Evolutionary conservation across 2,797 vertebrate species (phyloP), one percentile per base, ranked within the genome.

Genomic region (Neoniphon sammara): DNA sequence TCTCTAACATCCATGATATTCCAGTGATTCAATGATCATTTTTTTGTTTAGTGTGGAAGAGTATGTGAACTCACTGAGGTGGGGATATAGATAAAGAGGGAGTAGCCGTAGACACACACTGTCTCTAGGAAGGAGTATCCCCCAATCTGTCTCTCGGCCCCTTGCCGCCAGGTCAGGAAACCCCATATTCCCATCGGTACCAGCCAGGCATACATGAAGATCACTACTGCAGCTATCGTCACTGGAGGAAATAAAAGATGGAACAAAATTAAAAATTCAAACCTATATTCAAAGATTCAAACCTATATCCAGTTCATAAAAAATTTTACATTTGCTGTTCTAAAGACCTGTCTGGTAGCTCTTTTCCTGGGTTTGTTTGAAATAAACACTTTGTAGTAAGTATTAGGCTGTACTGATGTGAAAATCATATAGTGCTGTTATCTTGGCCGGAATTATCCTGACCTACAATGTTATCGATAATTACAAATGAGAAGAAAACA

Each of bases 131-230:
- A 95, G 23, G 95, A 94, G 67, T 96, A 96, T 1, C 92, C 86
- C 17, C 91, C 92, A 2, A 89, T 52, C 58, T 88, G 93, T 55
- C 93, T 87, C 69, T 91, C 93, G 0, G 82, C 1, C 0, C 92
- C 91, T 75, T 94, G 93, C 21, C 95, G 89, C 96, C 96, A 97
- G 47, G 88, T 94, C 62, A 97, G 86, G 81, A 96, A 96, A 2
- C 93, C 96, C 96, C 96, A 97, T n/a, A 97, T 74, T 0, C 77
- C 92, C 21, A 96, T 73, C 0, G 96, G 96, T 36, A 96, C 96
- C 69, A 97, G 90, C 96, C 95, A 95, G 0, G 96, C 94, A 0
- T 97, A 97, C 79, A 95, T 81, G 90, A 96, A 97, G 85, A 97
- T 94, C 15, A 93, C 84, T 0, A 94, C 53, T 0, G 94, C 93